A percentile compares a stretch with the other conserved stretches of the same genome.
phyloP scores from a whole-genome alignment of 2,888 invertebrate genomes.

The Erpobdella octoculata region DNA sequence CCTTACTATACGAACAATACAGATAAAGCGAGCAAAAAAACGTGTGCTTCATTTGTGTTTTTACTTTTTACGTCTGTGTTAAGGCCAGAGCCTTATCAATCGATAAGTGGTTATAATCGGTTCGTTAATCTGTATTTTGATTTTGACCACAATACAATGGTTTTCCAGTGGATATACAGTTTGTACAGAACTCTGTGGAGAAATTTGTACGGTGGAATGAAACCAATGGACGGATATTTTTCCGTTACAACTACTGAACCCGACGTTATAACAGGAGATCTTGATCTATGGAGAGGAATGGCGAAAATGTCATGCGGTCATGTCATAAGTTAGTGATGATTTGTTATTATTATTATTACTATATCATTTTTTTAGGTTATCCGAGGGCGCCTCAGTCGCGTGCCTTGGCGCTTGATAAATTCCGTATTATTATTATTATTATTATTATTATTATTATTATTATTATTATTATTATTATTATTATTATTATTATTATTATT shows the following conservation, averaged over 20 bases:
- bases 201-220: background rate
- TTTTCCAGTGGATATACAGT: background rate
- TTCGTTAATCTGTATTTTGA: too few species aligned
- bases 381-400: too few species aligned
- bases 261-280: slow-evolving; percentile 9
- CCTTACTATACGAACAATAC: too few species aligned
- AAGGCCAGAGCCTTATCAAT: too few species aligned
- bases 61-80: too few species aligned
- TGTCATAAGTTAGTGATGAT: slow-evolving; percentile 10
- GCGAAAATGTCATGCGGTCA: slow-evolving; percentile 22
- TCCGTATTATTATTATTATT: background rate
- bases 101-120: too few species aligned
- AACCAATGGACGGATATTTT: background rate
- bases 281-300: background rate
- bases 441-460: background rate
- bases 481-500: background rate
- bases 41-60: too few species aligned
- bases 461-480: background rate
- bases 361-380: too few species aligned
- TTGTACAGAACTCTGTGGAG: background rate
- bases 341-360: background rate
- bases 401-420: too few species aligned
- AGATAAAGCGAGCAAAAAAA: too few species aligned
- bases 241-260: background rate
- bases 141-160: too few species aligned